Conservation (phyloP, 2,888 invertebrate species). For the Tinea pellionella region DNA sequence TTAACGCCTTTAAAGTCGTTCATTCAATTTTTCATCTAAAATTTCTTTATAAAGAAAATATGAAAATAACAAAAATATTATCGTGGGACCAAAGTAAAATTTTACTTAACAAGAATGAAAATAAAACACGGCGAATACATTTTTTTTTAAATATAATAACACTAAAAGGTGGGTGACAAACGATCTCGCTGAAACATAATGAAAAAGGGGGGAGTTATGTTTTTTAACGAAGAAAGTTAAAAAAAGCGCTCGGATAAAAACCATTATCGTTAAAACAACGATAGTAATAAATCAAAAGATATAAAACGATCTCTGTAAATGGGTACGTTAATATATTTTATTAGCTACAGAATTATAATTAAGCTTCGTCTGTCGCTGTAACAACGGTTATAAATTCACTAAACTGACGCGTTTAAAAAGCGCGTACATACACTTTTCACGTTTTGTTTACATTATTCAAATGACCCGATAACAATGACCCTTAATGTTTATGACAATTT, state of each 20-base stretch:
- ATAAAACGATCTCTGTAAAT: conserved; percentile 37
- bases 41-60: not conserved
- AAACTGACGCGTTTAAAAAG: conserved; percentile 11
- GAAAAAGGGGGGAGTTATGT: not conserved
- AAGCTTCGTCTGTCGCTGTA: conserved; percentile 15
- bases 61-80: not conserved
- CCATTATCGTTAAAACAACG: conserved; percentile 46
- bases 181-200: conserved; percentile 8
- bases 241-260: conserved; percentile 23
- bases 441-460: not conserved
- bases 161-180: conserved; percentile 9
- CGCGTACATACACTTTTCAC: not conserved
- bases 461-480: not conserved
- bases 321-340: conserved; percentile 34
- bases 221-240: not conserved
- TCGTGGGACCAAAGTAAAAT: not conserved
- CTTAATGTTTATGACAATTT: conserved; percentile 7
- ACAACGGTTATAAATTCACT: not conserved
- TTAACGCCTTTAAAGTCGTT: too few species aligned
- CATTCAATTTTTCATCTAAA: too few species aligned
- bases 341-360: conserved; percentile 25
- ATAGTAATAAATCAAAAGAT: conserved; percentile 43
- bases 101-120: not conserved
- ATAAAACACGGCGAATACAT: not conserved
- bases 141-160: not conserved